A percentile compares a stretch with the other conserved stretches of the same genome.
Conservation (phyloP, 2,888 invertebrate genomes). For the Zaprionus lineosus region DNA sequence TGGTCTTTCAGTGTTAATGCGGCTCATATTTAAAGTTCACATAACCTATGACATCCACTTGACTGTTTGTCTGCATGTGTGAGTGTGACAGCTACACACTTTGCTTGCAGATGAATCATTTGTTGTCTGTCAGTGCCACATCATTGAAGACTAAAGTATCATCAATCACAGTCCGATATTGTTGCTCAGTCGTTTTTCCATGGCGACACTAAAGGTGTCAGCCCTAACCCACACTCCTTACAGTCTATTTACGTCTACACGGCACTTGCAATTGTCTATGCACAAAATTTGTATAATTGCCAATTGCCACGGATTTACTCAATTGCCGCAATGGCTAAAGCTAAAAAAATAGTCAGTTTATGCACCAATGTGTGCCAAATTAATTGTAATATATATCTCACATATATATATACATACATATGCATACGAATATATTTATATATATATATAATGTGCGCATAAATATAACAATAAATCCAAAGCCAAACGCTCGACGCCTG, state of each 20-base stretch:
- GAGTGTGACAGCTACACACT: conserved; percentile 13
- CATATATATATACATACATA: neutral
- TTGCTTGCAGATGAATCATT: conserved; percentile 59
- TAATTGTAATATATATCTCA: conserved; percentile 52
- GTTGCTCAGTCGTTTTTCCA: conserved; percentile 14
- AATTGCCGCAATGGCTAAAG: conserved; percentile 66
- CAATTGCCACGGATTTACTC: conserved; percentile 77
- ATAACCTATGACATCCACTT: conserved; percentile 46
- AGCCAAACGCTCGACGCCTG: conserved; percentile 40
- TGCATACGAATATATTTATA: neutral
- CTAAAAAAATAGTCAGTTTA: conserved; percentile 14
- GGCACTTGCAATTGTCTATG: conserved; percentile 63
- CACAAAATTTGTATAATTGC: conserved; percentile 75
- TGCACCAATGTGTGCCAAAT: conserved; percentile 70
- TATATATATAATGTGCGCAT: neutral
- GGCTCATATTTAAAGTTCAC: conserved; percentile 51
- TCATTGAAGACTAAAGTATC: conserved; percentile 62
- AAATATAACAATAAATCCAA: conserved; percentile 63
- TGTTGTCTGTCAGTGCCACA: conserved; percentile 62
- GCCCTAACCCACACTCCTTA: conserved; percentile 46
- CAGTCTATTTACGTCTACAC: conserved; percentile 57
- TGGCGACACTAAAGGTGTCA: conserved; percentile 38
- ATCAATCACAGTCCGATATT: conserved; percentile 49
- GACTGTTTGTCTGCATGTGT: neutral
- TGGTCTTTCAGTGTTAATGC: conserved; percentile 50